These are phyloP conservation scores for Hydrochoerus hydrochaeris DNA, from an alignment of 2,113 vertebrate genomes.

Conservation along the genomic window DNA sequence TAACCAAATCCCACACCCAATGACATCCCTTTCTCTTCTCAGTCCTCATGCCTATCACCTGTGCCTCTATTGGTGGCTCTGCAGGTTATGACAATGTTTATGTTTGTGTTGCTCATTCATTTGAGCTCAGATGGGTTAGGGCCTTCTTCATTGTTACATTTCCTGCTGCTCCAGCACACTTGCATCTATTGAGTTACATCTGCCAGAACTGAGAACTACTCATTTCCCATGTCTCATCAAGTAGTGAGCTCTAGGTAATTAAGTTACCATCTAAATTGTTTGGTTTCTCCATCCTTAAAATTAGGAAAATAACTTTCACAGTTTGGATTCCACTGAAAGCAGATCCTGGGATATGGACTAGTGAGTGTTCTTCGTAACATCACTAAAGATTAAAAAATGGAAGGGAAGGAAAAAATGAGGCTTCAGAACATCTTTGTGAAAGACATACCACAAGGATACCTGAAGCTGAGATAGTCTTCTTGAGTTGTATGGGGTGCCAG, in stretches of 20 bases:
- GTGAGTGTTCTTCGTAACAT: neutral
- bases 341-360: neutral
- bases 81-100: neutral
- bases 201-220: neutral
- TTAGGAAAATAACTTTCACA: neutral
- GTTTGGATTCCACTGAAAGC: neutral
- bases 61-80: neutral
- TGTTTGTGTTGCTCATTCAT: neutral
- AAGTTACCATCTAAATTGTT: conserved; percentile 11
- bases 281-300: conserved; percentile 29
- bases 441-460: neutral
- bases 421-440: neutral
- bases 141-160: neutral
- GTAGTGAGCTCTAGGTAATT: neutral
- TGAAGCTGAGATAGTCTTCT: neutral
- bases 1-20: neutral
- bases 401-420: neutral
- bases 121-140: neutral
- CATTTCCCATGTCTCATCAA: neutral
- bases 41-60: neutral
- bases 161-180: neutral
- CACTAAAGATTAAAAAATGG: neutral
- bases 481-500: neutral
- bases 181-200: neutral
- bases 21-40: neutral